phyloP scores from a whole-genome alignment of 1,140 invertebrate genomes.

The Nasonia vitripennis region DNA sequence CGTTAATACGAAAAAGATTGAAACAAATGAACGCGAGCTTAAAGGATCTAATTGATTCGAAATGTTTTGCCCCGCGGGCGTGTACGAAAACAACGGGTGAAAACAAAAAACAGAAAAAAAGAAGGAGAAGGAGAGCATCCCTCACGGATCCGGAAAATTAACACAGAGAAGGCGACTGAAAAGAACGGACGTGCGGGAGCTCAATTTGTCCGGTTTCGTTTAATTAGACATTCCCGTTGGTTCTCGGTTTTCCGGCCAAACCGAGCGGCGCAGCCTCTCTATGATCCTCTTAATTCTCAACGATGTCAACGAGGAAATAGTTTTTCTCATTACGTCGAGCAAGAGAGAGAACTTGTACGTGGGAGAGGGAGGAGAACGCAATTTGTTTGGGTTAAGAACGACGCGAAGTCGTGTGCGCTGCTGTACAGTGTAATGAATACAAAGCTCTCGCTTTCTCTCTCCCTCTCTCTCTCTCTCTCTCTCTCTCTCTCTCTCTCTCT shows the following conservation, averaged over 20 bases:
- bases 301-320: constrained; percentile 17
- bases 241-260: not conserved
- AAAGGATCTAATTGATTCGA: no score
- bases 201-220: constrained; percentile 17
- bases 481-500: no score
- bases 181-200: not conserved
- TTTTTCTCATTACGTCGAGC: constrained; percentile 40
- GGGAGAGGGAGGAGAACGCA: not conserved
- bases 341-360: not conserved
- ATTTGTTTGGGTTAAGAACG: constrained; percentile 43
- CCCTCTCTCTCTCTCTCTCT: no score
- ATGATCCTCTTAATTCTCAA: constrained; percentile 38
- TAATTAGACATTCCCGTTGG: constrained; percentile 35
- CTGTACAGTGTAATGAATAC: constrained; percentile 16
- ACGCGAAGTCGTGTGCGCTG: not conserved
- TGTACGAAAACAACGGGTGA: no score
- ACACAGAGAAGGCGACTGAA: no score
- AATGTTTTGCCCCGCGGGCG: no score
- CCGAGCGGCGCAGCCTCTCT: not conserved
- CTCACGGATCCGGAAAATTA: no score
- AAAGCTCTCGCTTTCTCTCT: constrained; percentile 9
- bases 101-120: no score
- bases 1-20: no score
- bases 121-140: no score
- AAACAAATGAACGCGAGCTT: no score